Evolutionary conservation across 2,888 invertebrate genomes (phyloP).

Genomic region (Nysson spinosus): DNA sequence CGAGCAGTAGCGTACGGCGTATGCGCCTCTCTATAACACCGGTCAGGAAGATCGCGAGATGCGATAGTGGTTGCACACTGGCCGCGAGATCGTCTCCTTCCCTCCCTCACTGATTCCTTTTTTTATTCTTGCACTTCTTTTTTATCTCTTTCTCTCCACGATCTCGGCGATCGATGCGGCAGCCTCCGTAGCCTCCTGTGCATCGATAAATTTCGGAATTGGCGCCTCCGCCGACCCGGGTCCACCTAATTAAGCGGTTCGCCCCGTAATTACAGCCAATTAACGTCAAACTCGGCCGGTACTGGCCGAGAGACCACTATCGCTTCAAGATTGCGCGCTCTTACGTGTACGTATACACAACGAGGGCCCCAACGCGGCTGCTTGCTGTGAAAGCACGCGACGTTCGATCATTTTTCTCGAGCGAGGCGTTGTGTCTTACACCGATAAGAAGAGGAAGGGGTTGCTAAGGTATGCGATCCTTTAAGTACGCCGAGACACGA

Average conservation of each 20-base stretch:
- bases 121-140: background rate
- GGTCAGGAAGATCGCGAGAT: constrained; percentile 66
- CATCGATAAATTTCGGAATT: constrained; percentile 73
- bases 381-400: constrained; percentile 29
- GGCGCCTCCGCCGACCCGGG: constrained; percentile 57
- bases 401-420: constrained; percentile 36
- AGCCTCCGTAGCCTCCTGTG: constrained; percentile 41
- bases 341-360: constrained; percentile 9
- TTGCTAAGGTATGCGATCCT: too few species aligned
- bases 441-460: background rate
- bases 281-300: constrained; percentile 68
- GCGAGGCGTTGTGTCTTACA: background rate
- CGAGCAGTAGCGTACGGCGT: constrained; percentile 48
- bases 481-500: too few species aligned
- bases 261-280: constrained; percentile 72
- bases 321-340: constrained; percentile 49
- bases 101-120: constrained; percentile 15
- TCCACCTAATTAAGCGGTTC: constrained; percentile 72
- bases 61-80: constrained; percentile 65
- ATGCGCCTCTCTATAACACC: constrained; percentile 60
- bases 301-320: constrained; percentile 44
- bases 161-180: constrained; percentile 42
- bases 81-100: constrained; percentile 46
- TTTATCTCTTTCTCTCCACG: too few species aligned
- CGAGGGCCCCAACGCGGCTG: background rate